Evolutionary conservation across 2,888 invertebrate genomes (phyloP), one percentile per base, ranked within the genome.

Genomic region (Hyposoter didymator): DNA sequence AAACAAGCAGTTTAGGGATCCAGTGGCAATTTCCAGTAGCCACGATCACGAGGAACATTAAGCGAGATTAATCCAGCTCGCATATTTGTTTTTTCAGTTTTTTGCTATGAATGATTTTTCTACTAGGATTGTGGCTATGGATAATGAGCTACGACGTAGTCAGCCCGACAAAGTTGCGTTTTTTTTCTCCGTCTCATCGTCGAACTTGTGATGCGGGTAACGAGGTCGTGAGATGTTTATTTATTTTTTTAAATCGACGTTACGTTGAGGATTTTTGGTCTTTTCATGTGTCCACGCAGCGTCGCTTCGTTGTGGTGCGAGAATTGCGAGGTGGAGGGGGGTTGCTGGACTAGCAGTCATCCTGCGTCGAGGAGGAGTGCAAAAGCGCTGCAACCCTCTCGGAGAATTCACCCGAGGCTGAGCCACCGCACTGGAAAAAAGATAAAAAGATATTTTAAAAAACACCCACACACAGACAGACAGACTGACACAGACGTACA

Each of bases 331-430:
- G 35, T 73, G 73, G 43, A 70, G 59, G 59, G 32, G 66, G 22
- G 28, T 12, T 49, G 67, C 73, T 75, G 80, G 88, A 92, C 91
- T 92, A 93, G 92, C 92, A 92, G 85, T 92, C 92, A 78, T 92
- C 92, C 81, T 91, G 92, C 32, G 91, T 90, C 64, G 92, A 90
- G 3, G 92, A 92, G 17, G 92, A 89, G 84, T 91, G 91, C 81
- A 93, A 78, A 19, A 92, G 91, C n/a, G 92, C 91, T 45, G 92
- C 93, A 47, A 92, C 91, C 43, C 92, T 89, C 32, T 93, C 93
- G 32, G 90, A 91, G 74, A 92, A 91, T 52, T 92, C 92, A 14
- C 90, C 90, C 12, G 90, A 89, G 14, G 87, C 87, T 78, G 89
- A 88, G 45, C 88, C 88, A 10, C 89, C 84, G 81, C 91, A 93